Evolutionary conservation across 2,797 vertebrate species (phyloP), one percentile per base, ranked within the genome.

Genomic region (Todus mexicanus): DNA sequence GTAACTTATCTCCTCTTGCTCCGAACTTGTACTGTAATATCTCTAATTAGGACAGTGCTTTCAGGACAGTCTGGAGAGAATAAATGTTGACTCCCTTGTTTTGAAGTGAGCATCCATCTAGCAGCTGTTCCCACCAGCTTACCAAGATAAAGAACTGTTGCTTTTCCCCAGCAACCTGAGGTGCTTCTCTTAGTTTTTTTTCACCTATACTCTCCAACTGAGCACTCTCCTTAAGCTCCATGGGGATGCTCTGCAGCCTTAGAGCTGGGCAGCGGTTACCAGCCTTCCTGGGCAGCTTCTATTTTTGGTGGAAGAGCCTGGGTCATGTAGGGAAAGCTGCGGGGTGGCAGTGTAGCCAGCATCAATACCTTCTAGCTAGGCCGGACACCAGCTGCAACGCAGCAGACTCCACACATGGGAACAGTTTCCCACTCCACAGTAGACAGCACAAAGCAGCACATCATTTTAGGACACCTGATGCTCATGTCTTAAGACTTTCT

Each of bases 341-440:
- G 4, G 38, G 10, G 17, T 27, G 15, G 19, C 35, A 59, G 50
- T 13, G 10, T 16, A 47, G 18, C 13, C 0, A 1, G n/a, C 27
- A 20, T 8, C 0, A 0, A 7, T 84, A 40, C 42, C 26, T 53
- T 10, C 19, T 26, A 42, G 10, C 42, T n/a, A 16, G 25, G 38
- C 15, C n/a, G 51, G 42, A 22, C 1, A 3, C 48, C 8, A 15
- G 6, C 23, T 50, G 74, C 23, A 33, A 50, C 40, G 50, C 35
- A 59, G 45, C 10, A 70, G 38, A 19, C 22, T n/a, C 14, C 20
- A 64, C 0, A 1, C 68, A 9, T 1, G 1, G 31, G 26, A 59
- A 33, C 23, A 23, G 12, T 35, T 66, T 59, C 57, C 27, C 1
- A 1, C n/a, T 29, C 27, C 1, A 1, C 12, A 16, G 14, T 4